phyloP scores from a whole-genome alignment of 92 coral and sea anemone species.

The Epizoanthus ramosus region DNA sequence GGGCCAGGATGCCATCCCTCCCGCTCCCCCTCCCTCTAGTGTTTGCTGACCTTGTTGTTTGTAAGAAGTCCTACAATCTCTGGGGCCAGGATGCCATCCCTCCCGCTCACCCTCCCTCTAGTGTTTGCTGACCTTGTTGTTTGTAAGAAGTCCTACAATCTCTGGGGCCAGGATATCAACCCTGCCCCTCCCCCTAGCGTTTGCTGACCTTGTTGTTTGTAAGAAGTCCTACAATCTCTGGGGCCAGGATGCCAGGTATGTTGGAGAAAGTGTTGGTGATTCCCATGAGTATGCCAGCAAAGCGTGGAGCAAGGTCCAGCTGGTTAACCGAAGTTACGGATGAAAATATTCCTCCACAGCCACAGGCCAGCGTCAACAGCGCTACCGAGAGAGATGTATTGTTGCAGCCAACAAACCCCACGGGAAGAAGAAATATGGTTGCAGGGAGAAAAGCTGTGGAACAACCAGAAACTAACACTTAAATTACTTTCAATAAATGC shows the following conservation, averaged over 20 bases:
- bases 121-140: slow-evolving; percentile 48
- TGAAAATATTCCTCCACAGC: slow-evolving; percentile 54
- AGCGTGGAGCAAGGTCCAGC: slow-evolving; percentile 66
- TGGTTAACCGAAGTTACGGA: slow-evolving; percentile 48
- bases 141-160: slow-evolving; percentile 52
- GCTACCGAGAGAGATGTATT: slow-evolving; percentile 43
- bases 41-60: slow-evolving; percentile 55
- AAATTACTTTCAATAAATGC: no score
- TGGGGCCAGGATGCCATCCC: slow-evolving; percentile 38
- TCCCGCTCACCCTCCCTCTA: not conserved
- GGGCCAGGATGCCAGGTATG: slow-evolving; percentile 60
- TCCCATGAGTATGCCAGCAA: slow-evolving; percentile 60
- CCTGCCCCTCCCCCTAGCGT: not conserved
- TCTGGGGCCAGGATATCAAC: slow-evolving; percentile 48
- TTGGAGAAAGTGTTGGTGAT: slow-evolving; percentile 43
- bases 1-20: slow-evolving; percentile 43
- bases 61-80: slow-evolving; percentile 55
- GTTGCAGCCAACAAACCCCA: slow-evolving; percentile 60
- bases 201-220: slow-evolving; percentile 61
- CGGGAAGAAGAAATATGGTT: slow-evolving; percentile 55
- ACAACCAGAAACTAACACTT: not conserved
- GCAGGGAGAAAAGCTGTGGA: slow-evolving; percentile 50
- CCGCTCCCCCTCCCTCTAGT: not conserved
- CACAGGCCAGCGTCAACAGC: slow-evolving; percentile 59
- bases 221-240: slow-evolving; percentile 51